phyloP scores from a whole-genome alignment of 2,113 vertebrate species.

The Labeo rohita region DNA sequence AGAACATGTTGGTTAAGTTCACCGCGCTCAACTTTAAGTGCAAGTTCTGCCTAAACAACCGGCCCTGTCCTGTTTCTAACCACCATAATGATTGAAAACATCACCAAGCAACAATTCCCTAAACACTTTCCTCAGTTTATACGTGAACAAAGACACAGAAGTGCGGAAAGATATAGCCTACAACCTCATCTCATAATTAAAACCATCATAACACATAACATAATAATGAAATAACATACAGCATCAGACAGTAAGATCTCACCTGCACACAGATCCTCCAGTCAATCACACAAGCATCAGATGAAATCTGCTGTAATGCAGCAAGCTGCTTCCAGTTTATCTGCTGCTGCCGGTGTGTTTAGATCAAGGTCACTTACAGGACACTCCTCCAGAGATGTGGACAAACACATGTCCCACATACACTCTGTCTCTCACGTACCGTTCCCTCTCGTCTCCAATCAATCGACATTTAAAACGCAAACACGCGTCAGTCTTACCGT shows the following conservation, averaged over 20 bases:
- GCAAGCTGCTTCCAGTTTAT: background rate
- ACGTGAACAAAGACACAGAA: background rate
- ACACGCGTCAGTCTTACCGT: conserved; percentile 68
- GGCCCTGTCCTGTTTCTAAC: background rate
- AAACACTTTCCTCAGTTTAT: background rate
- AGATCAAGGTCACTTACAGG: conserved; percentile 52
- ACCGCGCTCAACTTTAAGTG: too few relatives aligned
- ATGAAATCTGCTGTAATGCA: conserved; percentile 10
- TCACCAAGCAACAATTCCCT: background rate
- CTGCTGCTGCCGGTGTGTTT: background rate
- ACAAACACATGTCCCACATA: background rate
- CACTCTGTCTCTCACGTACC: conserved; percentile 50
- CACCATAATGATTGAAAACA: background rate
- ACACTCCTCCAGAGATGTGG: conserved; percentile 37
- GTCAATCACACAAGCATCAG: background rate
- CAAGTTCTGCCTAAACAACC: background rate
- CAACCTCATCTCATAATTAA: background rate
- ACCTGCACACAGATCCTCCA: conserved; percentile 12
- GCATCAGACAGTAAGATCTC: background rate
- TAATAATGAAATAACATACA: background rate
- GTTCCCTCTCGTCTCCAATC: conserved; percentile 60
- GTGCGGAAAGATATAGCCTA: background rate
- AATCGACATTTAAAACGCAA: conserved; percentile 32
- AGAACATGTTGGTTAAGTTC: background rate
- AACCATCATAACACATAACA: background rate